Evolutionary conservation across 2,888 invertebrate genomes (phyloP).

Genomic region (Chesias legatella): DNA sequence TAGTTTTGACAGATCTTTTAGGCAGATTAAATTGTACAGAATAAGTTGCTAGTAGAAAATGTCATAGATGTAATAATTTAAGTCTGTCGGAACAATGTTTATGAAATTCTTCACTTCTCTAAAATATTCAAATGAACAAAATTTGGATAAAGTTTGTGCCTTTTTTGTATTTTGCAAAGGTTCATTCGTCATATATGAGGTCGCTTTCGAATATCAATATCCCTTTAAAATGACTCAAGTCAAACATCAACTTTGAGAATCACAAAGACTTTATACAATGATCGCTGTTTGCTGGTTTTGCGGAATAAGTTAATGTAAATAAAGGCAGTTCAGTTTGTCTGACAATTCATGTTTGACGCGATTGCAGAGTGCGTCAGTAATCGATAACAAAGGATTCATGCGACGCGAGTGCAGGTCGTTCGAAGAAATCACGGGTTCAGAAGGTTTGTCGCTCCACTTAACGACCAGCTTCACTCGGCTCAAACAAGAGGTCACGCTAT

Average conservation of each 20-base stretch:
- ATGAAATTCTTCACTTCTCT: no score
- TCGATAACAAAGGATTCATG: conserved; percentile 37
- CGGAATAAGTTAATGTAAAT: conserved; percentile 62
- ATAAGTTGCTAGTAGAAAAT: no score
- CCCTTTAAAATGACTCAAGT: conserved; percentile 63
- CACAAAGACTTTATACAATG: conserved; percentile 68
- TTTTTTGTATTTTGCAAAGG: conserved; percentile 8
- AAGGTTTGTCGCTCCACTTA: conserved; percentile 64
- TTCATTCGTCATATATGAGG: conserved; percentile 25
- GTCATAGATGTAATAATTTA: no score
- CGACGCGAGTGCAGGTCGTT: conserved; percentile 32
- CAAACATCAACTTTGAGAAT: conserved; percentile 51
- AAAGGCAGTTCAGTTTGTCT: conserved; percentile 56
- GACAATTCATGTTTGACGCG: conserved; percentile 53
- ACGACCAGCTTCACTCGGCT: conserved; percentile 50
- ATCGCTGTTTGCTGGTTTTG: conserved; percentile 62
- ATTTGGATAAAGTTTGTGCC: conserved; percentile 1
- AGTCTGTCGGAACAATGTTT: no score
- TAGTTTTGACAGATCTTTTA: no score
- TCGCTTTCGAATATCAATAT: conserved; percentile 50
- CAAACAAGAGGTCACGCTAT: conserved; percentile 57
- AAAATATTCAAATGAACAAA: background rate
- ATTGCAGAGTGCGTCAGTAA: conserved; percentile 39
- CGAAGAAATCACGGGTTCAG: conserved; percentile 46
- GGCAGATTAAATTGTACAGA: no score